Base-by-base conservation (phyloP, 1,140 invertebrate genomes). In the Atta cephalotes region DNA sequence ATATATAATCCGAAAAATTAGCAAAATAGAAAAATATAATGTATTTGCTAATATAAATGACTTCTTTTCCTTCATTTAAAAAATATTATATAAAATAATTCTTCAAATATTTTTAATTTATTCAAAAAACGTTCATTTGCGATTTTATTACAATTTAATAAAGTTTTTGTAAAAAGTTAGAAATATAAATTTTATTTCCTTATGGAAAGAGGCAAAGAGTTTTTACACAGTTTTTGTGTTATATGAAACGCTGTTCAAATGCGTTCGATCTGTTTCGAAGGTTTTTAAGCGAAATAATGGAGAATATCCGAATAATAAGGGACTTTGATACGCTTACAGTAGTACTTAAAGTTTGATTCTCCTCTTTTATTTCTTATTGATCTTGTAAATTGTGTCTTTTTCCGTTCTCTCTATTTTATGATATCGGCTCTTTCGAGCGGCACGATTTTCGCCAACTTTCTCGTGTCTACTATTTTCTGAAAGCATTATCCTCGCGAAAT, bases 381-480 rank as follows among this genome's bases (percentile, higher is more conserved):
- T 84, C 80, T 76, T 74, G 39, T 70, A 84, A 84, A 84, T 84
- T 84, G 80, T 14, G n/a, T 18, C 80, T 74, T 84, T 74, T 62
- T 62, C 39, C 71, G 39, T 62, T 56, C 56, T 49, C 39, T n/a
- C 35, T 31, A 25, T 74, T 82, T 82, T 74, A 74, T 62, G 68
- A 74, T 72, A 72, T 82, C 68, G 53, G 39, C 58, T 14, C 80
- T 84, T 62, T 21, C 39, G 21, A 74, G 56, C 70, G 56, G 25
- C 80, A 81, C 66, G 18, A 81, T 71, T 81, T 51, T 70, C 65
- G 56, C 56, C 80, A 74, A 74, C 70, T 84, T 84, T 76, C 80
- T 35, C 68, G 45, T 51, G 39, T 62, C 80, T 62, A 62, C 3
- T 84, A 84, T 84, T 84, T 84, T 84, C 80, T n/a, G 35, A 31